These are phyloP conservation scores for Physella acuta DNA, from an alignment of 1,140 invertebrate species.

Conservation along the genomic window DNA sequence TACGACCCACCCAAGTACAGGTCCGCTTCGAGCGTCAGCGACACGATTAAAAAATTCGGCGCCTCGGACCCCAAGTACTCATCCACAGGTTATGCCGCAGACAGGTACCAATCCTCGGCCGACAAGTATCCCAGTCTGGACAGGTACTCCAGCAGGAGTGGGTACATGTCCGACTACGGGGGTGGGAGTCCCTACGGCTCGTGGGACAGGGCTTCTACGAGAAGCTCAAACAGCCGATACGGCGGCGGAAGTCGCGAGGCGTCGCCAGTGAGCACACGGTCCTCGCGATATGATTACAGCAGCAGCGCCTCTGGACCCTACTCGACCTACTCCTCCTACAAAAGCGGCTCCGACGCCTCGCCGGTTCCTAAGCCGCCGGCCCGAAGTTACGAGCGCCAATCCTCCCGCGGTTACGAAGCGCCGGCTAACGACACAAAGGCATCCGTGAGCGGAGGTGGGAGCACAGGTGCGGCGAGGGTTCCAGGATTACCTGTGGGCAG, in stretches of 20 bases:
- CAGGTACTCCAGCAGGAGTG: slow-evolving; percentile 44
- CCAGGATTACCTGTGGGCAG: slow-evolving; percentile 16
- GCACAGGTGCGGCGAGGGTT: slow-evolving; percentile 20
- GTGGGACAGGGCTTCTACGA: slow-evolving; percentile 42
- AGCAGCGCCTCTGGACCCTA: slow-evolving; percentile 46
- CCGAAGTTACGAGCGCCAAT: slow-evolving; percentile 38
- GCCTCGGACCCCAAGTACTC: slow-evolving; percentile 21
- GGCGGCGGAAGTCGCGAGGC: slow-evolving; percentile 48
- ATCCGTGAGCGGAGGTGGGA: slow-evolving; percentile 10
- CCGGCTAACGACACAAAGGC: slow-evolving; percentile 23
- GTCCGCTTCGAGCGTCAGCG: slow-evolving; percentile 30
- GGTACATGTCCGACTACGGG: slow-evolving; percentile 55
- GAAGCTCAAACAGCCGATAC: slow-evolving; percentile 44
- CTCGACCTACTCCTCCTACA: slow-evolving; percentile 46
- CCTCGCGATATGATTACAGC: slow-evolving; percentile 51
- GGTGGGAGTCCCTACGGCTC: slow-evolving; percentile 50
- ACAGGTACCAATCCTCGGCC: slow-evolving; percentile 28
- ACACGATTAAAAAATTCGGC: slow-evolving; percentile 39
- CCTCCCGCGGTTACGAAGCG: slow-evolving; percentile 32
- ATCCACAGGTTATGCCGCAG: slow-evolving; percentile 16
- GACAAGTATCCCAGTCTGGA: slow-evolving; percentile 37
- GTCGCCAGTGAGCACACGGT: slow-evolving; percentile 47
- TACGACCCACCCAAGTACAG: slow-evolving; percentile 30
- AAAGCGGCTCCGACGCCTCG: slow-evolving; percentile 41
- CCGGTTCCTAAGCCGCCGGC: slow-evolving; percentile 30